A percentile compares a stretch with the other conserved stretches of the same genome.
These are phyloP conservation scores for Stichopus horrens DNA, from an alignment of 53 echinoderm and acorn worm species.

Conservation along the genomic window DNA sequence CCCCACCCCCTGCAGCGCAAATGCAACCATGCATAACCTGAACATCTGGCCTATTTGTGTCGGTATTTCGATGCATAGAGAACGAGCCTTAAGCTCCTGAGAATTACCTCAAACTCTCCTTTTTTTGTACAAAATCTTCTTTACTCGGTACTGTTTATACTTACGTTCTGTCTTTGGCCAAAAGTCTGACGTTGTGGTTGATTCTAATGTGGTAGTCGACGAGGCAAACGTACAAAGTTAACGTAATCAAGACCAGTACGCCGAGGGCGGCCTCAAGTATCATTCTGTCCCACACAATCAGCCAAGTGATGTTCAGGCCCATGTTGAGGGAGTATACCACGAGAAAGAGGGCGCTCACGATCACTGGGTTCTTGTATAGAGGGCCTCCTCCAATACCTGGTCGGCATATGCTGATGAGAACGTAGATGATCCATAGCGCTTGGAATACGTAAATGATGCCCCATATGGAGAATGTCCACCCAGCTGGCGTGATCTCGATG, in stretches of 20 bases:
- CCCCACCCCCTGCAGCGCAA: too few relatives aligned
- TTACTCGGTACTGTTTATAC: not conserved
- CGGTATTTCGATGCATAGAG: too few relatives aligned
- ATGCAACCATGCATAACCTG: too few relatives aligned
- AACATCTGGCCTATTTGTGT: too few relatives aligned
- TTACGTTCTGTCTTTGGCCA: conserved; percentile 59
- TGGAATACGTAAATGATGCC: conserved; percentile 66
- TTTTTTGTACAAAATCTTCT: too few relatives aligned
- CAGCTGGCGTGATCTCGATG: conserved; percentile 75
- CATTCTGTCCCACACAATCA: conserved; percentile 64
- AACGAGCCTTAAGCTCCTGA: too few relatives aligned
- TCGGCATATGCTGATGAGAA: conserved; percentile 50
- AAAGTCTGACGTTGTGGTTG: conserved; percentile 36
- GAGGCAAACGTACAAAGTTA: conserved; percentile 59
- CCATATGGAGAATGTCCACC: conserved; percentile 92
- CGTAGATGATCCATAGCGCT: conserved; percentile 49
- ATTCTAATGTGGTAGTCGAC: conserved; percentile 52
- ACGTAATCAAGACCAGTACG: conserved; percentile 45
- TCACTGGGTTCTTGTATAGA: conserved; percentile 59
- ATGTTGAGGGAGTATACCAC: conserved; percentile 56
- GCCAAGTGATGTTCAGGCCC: conserved; percentile 60
- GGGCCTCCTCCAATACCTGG: conserved; percentile 31
- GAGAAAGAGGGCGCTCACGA: conserved; percentile 52
- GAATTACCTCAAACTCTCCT: too few relatives aligned
- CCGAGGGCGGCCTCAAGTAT: conserved; percentile 49